A percentile compares a stretch with the other conserved stretches of the same genome.
Evolutionary conservation across 2,888 invertebrate species (phyloP).

Genomic region (Polyploca ridens): DNA sequence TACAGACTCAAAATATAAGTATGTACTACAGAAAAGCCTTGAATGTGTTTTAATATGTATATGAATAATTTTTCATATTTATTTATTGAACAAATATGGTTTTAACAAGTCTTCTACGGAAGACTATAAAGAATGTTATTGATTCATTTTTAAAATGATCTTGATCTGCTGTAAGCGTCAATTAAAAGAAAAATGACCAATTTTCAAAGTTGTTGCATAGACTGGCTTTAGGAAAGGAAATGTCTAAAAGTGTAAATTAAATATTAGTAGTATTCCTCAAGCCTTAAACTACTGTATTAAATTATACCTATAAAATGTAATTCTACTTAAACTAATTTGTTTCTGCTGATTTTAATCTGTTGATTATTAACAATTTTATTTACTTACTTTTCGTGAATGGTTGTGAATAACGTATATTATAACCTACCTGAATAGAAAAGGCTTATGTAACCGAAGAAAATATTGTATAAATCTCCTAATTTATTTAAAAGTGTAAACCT

Average conservation of each 20-base stretch:
- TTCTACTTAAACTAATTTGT: neutral
- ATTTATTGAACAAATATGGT: conserved; percentile 22
- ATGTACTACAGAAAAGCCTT: neutral
- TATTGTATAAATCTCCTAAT: neutral
- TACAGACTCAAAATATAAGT: conserved; percentile 16
- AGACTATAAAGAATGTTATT: neutral
- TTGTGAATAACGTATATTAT: conserved; percentile 41
- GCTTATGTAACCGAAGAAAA: conserved; percentile 1
- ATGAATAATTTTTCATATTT: conserved; percentile 21
- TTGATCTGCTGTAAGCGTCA: conserved; percentile 49
- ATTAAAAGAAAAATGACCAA: conserved; percentile 61
- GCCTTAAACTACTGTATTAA: conserved; percentile 22
- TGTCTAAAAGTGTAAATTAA: neutral
- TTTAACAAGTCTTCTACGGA: conserved; percentile 25
- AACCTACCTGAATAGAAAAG: neutral
- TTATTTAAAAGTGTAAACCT: neutral
- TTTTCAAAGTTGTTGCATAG: conserved; percentile 57
- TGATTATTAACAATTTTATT: conserved; percentile 24
- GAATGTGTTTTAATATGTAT: conserved; percentile 14
- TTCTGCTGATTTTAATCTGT: neutral
- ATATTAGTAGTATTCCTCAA: neutral
- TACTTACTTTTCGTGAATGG: conserved; percentile 37
- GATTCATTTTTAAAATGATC: conserved; percentile 21
- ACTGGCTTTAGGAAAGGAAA: conserved; percentile 25
- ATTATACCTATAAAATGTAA: conserved; percentile 16